These are phyloP conservation scores for Artemia sinica DNA, from an alignment of 2,888 invertebrate genomes.

Conservation along the genomic window DNA sequence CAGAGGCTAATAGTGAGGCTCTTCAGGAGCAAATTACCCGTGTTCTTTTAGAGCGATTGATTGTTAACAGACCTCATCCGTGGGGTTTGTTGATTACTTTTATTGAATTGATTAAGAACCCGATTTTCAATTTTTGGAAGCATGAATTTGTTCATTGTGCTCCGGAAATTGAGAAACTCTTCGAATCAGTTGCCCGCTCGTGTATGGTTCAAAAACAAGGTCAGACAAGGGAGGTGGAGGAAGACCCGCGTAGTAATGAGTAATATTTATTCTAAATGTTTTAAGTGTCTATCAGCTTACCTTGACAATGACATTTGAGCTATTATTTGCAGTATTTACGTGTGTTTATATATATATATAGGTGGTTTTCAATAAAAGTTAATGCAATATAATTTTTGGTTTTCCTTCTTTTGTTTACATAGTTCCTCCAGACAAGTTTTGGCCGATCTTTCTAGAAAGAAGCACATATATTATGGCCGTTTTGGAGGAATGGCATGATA, in stretches of 20 bases:
- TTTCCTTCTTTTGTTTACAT: too few species aligned
- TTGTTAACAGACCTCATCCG: constrained; percentile 95
- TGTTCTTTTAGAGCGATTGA: constrained; percentile 84
- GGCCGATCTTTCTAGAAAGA: too few species aligned
- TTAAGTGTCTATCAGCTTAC: not conserved
- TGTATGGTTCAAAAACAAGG: constrained; percentile 48
- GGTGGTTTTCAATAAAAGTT: constrained; percentile 10
- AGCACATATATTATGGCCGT: too few species aligned
- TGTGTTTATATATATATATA: constrained; percentile 2
- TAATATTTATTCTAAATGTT: not conserved
- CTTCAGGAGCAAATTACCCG: constrained; percentile 96
- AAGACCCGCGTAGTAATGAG: not conserved
- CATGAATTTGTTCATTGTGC: constrained; percentile 99
- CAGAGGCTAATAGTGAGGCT: constrained; percentile 88
- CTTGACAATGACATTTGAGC: not conserved
- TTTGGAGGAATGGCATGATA: too few species aligned
- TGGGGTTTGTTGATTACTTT: constrained; percentile 98
- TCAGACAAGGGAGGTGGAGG: constrained; percentile 19
- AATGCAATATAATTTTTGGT: too few species aligned
- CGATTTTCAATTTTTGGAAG: constrained; percentile 93
- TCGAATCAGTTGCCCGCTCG: constrained; percentile 87
- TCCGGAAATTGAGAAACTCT: constrained; percentile 93
- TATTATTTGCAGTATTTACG: not conserved
- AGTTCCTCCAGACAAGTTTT: too few species aligned
- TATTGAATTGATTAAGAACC: constrained; percentile 96